Evolutionary conservation across 2,888 invertebrate genomes (phyloP).

Genomic region (Chrysodeixis includens): DNA sequence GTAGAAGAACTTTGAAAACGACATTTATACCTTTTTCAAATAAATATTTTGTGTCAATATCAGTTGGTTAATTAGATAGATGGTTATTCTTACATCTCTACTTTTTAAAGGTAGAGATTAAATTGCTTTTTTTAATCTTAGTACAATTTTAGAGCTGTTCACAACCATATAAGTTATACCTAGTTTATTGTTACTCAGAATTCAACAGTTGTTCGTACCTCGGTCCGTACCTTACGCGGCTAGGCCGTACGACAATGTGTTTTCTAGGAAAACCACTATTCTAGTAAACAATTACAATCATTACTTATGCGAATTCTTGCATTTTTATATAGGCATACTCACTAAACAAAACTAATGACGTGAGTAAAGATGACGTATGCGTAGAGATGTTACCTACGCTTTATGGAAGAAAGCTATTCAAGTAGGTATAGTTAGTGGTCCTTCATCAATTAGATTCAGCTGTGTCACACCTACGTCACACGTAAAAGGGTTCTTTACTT

Average conservation of each 20-base stretch:
- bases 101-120: too few species aligned
- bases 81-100: too few species aligned
- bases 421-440: background rate
- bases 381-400: slow-evolving; percentile 20
- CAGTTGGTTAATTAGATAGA: too few species aligned
- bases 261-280: background rate
- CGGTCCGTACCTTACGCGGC: background rate
- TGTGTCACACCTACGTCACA: slow-evolving; percentile 6
- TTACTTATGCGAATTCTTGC: background rate
- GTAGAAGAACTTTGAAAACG: too few species aligned
- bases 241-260: background rate
- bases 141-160: too few species aligned
- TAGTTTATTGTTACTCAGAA: too few species aligned
- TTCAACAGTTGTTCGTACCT: background rate
- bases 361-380: slow-evolving; percentile 16
- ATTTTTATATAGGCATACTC: background rate
- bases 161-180: too few species aligned
- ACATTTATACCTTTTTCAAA: too few species aligned
- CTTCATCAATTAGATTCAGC: too few species aligned
- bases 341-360: slow-evolving; percentile 30
- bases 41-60: too few species aligned
- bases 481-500: too few species aligned
- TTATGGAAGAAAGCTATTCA: slow-evolving; percentile 10
- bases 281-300: background rate
- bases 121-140: too few species aligned